A percentile compares a stretch with the other conserved stretches of the same genome.
Evolutionary conservation across 2,888 invertebrate genomes (phyloP).

Genomic region (Dasysyrphus tricinctus): DNA sequence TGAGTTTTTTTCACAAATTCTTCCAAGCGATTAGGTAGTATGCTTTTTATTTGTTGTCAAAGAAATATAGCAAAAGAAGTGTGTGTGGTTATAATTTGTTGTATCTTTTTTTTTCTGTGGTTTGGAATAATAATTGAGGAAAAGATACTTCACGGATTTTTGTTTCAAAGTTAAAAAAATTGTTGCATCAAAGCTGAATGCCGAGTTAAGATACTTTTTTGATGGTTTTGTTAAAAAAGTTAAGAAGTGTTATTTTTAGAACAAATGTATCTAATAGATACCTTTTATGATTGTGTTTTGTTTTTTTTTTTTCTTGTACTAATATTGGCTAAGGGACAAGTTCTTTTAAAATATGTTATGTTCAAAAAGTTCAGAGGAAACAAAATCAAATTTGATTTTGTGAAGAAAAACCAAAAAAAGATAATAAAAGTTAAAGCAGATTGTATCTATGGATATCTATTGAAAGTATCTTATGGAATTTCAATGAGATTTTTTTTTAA

Average conservation of each 20-base stretch:
- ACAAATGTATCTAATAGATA: constrained; percentile 1
- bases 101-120: background rate
- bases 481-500: constrained; percentile 30
- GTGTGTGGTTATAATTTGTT: constrained; percentile 15
- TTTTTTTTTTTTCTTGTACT: background rate
- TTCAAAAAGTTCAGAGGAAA: background rate
- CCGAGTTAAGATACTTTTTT: constrained; percentile 30
- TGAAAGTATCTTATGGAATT: constrained; percentile 41
- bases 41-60: constrained; percentile 27
- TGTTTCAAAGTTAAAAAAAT: constrained; percentile 48
- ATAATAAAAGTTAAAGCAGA: constrained; percentile 10
- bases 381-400: constrained; percentile 18
- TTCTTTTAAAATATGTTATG: background rate
- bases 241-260: background rate
- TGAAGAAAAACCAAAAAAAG: constrained; percentile 8
- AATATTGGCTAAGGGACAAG: background rate
- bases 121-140: background rate
- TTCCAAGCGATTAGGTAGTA: constrained; percentile 50
- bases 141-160: constrained; percentile 40
- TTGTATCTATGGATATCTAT: constrained; percentile 6
- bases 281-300: no score
- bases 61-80: constrained; percentile 35
- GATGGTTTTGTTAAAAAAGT: constrained; percentile 23
- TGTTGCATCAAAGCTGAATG: constrained; percentile 56
- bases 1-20: constrained; percentile 57